Evolutionary conservation across 2,113 vertebrate species (phyloP).

Genomic region (Megaceryle maxima): DNA sequence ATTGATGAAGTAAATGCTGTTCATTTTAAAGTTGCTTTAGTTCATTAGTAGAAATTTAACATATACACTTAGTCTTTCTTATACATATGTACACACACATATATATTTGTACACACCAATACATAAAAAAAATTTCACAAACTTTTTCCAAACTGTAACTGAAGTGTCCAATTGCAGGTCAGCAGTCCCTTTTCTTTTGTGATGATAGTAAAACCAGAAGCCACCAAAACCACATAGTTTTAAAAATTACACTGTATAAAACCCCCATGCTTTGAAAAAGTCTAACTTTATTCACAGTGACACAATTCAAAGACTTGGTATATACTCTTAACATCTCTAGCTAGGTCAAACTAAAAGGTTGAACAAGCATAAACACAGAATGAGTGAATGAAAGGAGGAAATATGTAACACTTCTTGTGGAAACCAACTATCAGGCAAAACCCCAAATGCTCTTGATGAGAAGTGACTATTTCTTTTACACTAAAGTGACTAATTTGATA

Average conservation of each 20-base stretch:
- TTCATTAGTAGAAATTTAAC: background rate
- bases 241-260: background rate
- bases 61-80: background rate
- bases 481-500: conserved; percentile 70
- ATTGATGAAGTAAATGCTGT: background rate
- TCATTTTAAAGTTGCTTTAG: background rate
- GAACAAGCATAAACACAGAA: background rate
- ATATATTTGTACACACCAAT: background rate
- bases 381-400: background rate
- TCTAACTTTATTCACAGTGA: background rate
- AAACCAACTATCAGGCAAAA: background rate
- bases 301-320: background rate
- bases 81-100: fast-evolving
- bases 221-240: background rate
- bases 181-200: background rate
- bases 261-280: background rate
- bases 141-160: background rate
- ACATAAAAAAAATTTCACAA: background rate
- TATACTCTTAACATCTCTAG: background rate
- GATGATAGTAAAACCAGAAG: background rate
- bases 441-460: conserved; percentile 2
- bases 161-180: background rate
- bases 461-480: background rate
- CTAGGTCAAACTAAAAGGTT: conserved; percentile 7
- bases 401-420: background rate